Evolutionary conservation across 2,113 vertebrate species (phyloP), one percentile per base, ranked within the genome.

Genomic region (Parus major): DNA sequence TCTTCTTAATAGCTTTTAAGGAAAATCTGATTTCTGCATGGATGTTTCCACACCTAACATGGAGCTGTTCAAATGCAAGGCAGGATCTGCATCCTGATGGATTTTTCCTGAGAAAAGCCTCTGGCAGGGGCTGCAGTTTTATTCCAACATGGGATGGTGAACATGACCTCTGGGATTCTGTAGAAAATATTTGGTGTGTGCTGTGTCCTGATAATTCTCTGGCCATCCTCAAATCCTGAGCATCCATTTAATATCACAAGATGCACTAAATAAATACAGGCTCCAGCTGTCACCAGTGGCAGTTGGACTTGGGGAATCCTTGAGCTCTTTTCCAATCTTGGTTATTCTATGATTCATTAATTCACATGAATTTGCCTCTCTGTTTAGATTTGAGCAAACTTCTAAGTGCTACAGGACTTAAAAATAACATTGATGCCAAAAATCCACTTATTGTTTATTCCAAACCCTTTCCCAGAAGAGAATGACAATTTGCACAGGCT

Each of bases 101-200:
- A 5, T 56, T 5, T 23, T 65, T 69, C 49, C 44, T 11, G 55
- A 52, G 61, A 72, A 88, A 59, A 78, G n/a, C 29, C 6, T 63
- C 23, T 36, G 33, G 60, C 31, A 71, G 29, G 17, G 9, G 9
- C 41, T 25, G 3, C 18, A 8, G 6, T 23, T 27, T 24, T 5
- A 4, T 44, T 25, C 20, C 49, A 22, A 10, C 9, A 6, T 0
- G 0, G 44, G 18, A 2, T 25, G 36, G 16, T 27, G 15, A 57
- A 11, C 9, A 3, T 0, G 1, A 18, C 42, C 16, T 46, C 79
- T 42, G 79, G 9, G 21, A 22, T 29, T 86, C 64, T 42, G 55
- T 8, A 42, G 59, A 20, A 35, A 33, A 55, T 10, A 10, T 41
- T 33, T 55, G 47, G 29, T 7, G 22, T 49, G 2, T 5, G 1